Conservation (phyloP, 1,140 invertebrate species). For the Stegodyphus mimosarum region DNA sequence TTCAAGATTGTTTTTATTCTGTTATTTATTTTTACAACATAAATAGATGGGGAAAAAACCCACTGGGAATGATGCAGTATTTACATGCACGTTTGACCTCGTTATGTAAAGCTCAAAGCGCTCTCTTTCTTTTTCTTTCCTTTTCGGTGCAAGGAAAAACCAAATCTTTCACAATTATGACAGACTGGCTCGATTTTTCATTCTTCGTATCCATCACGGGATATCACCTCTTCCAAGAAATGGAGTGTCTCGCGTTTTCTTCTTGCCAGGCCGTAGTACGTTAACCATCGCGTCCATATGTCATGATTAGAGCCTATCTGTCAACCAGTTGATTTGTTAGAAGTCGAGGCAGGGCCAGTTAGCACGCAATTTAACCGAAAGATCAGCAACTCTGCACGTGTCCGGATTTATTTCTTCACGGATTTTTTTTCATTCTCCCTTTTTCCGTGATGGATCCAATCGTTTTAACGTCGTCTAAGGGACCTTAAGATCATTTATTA, state of each 20-base stretch:
- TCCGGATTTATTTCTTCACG: constrained; percentile 34
- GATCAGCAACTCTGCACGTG: constrained; percentile 17
- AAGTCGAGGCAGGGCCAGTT: neutral
- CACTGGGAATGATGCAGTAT: neutral
- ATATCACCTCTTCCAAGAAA: neutral
- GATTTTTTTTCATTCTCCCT: constrained; percentile 13
- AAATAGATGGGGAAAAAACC: too few relatives aligned
- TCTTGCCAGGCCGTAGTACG: neutral
- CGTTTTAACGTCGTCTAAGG: neutral
- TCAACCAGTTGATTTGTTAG: constrained; percentile 48
- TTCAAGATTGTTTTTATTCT: too few relatives aligned
- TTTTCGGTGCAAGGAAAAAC: neutral
- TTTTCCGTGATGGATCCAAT: constrained; percentile 6
- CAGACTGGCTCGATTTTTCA: constrained; percentile 18
- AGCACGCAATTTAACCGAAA: constrained; percentile 26
- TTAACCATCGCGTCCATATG: constrained; percentile 14
- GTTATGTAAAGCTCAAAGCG: neutral
- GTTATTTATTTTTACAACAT: too few relatives aligned
- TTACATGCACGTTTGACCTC: constrained; percentile 35
- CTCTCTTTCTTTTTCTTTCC: neutral
- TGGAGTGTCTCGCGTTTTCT: neutral
- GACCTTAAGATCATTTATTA: too few relatives aligned
- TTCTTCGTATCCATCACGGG: constrained; percentile 20
- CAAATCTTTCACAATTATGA: constrained; percentile 22
- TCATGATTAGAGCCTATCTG: constrained; percentile 37